Evolutionary conservation across 1,140 invertebrate species (phyloP).

Genomic region (Drosophila yakuba): DNA sequence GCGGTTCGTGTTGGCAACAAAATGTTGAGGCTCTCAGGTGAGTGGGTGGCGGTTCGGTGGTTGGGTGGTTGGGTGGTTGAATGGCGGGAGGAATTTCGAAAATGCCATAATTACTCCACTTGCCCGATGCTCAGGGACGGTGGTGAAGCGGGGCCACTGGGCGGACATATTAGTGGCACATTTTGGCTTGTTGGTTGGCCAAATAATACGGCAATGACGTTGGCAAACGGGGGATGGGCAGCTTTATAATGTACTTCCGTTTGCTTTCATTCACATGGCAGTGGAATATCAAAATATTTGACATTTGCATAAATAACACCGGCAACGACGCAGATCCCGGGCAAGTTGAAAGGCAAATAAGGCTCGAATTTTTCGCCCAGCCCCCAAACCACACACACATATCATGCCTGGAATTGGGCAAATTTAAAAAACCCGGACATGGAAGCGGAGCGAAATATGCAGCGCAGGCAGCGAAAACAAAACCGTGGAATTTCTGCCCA

Average conservation of each 20-base stretch:
- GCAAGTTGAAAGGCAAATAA: slow-evolving; percentile 45
- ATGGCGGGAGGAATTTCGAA: slow-evolving; percentile 52
- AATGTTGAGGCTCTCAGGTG: slow-evolving; percentile 39
- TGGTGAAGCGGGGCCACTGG: background rate
- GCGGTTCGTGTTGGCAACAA: slow-evolving; percentile 48
- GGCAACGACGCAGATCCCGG: slow-evolving; percentile 41
- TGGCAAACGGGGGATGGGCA: slow-evolving; percentile 12
- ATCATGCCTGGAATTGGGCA: slow-evolving; percentile 67
- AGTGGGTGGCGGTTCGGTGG: slow-evolving; percentile 3
- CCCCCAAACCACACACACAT: slow-evolving; percentile 39
- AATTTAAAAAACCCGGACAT: slow-evolving; percentile 60
- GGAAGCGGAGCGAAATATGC: slow-evolving; percentile 48
- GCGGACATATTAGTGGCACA: slow-evolving; percentile 70
- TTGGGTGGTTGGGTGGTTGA: slow-evolving; percentile 1
- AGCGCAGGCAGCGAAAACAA: slow-evolving; percentile 48
- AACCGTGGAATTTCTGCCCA: slow-evolving; percentile 50
- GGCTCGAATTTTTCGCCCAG: slow-evolving; percentile 11
- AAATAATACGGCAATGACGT: slow-evolving; percentile 56
- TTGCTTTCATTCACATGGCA: slow-evolving; percentile 77
- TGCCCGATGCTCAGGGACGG: slow-evolving; percentile 33
- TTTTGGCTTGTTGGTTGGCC: slow-evolving; percentile 69
- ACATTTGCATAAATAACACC: slow-evolving; percentile 81
- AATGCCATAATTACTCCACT: slow-evolving; percentile 77
- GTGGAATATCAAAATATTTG: slow-evolving; percentile 81
- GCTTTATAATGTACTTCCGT: slow-evolving; percentile 81